phyloP scores from a whole-genome alignment of 1,140 invertebrate species.

The Platorchestia sp. region DNA sequence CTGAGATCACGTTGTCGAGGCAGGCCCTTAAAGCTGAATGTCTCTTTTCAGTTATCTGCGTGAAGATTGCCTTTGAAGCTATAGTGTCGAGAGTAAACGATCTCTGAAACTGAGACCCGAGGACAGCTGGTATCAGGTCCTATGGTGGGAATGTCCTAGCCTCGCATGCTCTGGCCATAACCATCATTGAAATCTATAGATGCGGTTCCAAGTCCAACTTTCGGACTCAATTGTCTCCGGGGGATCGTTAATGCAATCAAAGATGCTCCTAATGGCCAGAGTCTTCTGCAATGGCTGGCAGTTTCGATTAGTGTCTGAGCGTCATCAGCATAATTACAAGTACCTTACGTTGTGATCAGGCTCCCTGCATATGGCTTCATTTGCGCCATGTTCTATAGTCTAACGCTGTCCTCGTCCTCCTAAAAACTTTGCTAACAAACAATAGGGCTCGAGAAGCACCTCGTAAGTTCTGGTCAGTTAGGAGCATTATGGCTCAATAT shows the following conservation, averaged over 20 bases:
- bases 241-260: slow-evolving; percentile 50
- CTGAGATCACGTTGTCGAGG: slow-evolving; percentile 16
- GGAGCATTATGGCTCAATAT: slow-evolving; percentile 48
- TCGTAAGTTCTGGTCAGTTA: slow-evolving; percentile 39
- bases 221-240: slow-evolving; percentile 52
- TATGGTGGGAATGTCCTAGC: slow-evolving; percentile 2
- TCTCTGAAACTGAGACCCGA: not conserved
- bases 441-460: slow-evolving; percentile 10
- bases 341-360: slow-evolving; percentile 33
- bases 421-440: slow-evolving; percentile 40
- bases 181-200: slow-evolving; percentile 55
- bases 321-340: slow-evolving; percentile 55
- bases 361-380: slow-evolving; percentile 49
- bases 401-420: slow-evolving; percentile 24
- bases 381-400: slow-evolving; percentile 40
- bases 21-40: slow-evolving; percentile 44
- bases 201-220: slow-evolving; percentile 51
- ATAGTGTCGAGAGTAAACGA: slow-evolving; percentile 38
- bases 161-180: slow-evolving; percentile 50
- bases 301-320: slow-evolving; percentile 49
- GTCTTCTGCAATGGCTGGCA: slow-evolving; percentile 38
- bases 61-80: slow-evolving; percentile 33
- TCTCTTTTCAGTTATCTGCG: slow-evolving; percentile 49
- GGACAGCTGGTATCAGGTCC: slow-evolving; percentile 26
- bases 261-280: slow-evolving; percentile 50